Evolutionary conservation across 1,140 invertebrate genomes (phyloP).

Genomic region (Heliconius melpomene): DNA sequence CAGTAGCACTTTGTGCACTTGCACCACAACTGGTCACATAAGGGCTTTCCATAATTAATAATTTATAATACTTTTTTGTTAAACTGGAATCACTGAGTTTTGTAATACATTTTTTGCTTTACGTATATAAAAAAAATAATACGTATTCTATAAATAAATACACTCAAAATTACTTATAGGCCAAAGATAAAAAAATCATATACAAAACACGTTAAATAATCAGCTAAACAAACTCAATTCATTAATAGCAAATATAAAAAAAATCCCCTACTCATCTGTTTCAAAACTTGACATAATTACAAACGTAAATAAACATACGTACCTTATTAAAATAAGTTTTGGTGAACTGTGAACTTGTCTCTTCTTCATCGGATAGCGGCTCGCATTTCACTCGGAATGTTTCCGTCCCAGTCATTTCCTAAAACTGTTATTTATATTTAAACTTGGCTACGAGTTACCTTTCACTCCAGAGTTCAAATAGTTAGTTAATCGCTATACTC

Average conservation of each 20-base stretch:
- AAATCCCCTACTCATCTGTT: too few species aligned
- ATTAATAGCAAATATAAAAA: too few species aligned
- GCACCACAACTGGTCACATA: not conserved
- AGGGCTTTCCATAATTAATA: not conserved
- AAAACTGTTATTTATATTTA: slow-evolving; percentile 27
- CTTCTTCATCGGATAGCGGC: slow-evolving; percentile 64
- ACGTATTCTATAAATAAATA: too few species aligned
- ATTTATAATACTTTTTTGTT: too few species aligned
- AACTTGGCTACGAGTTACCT: not conserved
- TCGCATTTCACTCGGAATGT: slow-evolving; percentile 61
- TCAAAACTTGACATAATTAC: not conserved
- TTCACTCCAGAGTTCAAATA: not conserved
- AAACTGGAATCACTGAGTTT: too few species aligned
- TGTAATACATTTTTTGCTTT: too few species aligned
- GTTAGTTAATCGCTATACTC: not conserved
- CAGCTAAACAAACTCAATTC: too few species aligned
- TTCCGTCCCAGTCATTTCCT: slow-evolving; percentile 68
- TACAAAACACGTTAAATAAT: too few species aligned
- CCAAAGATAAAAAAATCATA: too few species aligned
- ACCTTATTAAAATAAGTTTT: slow-evolving; percentile 53
- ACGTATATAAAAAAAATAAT: too few species aligned
- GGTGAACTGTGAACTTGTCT: slow-evolving; percentile 51
- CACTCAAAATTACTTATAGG: too few species aligned
- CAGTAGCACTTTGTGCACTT: too few species aligned
- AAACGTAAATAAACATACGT: slow-evolving; percentile 14